Conservation (phyloP, 2,113 vertebrate species). For the Xenopus borealis region DNA sequence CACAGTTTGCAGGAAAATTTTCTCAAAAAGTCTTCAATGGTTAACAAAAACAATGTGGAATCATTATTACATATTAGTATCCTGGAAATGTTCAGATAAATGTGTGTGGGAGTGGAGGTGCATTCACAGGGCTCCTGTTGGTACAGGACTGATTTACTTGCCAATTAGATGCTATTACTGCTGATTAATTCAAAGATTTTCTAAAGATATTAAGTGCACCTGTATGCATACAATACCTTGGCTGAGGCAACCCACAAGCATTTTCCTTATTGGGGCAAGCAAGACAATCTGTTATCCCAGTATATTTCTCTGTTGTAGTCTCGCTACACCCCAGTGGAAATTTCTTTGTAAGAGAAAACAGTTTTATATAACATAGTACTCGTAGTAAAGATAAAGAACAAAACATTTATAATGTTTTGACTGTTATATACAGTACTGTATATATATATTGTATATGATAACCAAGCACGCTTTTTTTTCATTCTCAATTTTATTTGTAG, state of each 20-base stretch:
- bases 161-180: conserved; percentile 55
- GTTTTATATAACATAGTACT: too few species aligned
- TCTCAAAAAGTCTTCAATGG: conserved; percentile 56
- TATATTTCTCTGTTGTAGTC: conserved; percentile 26
- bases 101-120: conserved; percentile 53
- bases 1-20: conserved; percentile 44
- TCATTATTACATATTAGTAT: conserved; percentile 59
- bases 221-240: conserved; percentile 47
- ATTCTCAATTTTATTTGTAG: too few species aligned
- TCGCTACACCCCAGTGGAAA: not conserved
- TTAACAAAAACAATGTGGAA: conserved; percentile 53
- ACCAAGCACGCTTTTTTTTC: too few species aligned
- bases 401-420: too few species aligned
- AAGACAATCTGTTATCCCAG: conserved; percentile 34
- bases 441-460: too few species aligned
- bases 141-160: conserved; percentile 53
- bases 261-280: conserved; percentile 50
- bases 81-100: conserved; percentile 55
- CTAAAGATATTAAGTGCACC: conserved; percentile 53
- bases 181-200: conserved; percentile 59
- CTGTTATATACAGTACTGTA: too few species aligned
- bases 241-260: conserved; percentile 37
- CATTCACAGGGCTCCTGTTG: conserved; percentile 51
- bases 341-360: not conserved
- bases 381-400: too few species aligned